Conservation (phyloP, 2,888 invertebrate genomes). For the Drosophila merina region DNA sequence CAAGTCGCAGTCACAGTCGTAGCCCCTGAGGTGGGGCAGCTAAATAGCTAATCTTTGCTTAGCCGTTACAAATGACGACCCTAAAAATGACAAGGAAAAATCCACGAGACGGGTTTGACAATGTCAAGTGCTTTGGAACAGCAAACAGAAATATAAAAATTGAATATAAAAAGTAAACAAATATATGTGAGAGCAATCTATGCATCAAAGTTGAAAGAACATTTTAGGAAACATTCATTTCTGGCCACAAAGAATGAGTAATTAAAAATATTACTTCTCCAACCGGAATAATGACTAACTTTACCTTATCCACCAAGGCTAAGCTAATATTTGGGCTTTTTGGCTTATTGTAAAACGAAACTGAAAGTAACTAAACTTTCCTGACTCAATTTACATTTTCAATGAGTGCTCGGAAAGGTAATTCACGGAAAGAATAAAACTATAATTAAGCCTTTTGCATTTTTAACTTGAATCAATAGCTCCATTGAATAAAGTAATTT, state of each 20-base stretch:
- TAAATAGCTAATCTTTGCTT: conserved; percentile 34
- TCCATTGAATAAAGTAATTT: not conserved
- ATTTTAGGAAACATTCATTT: too few relatives aligned
- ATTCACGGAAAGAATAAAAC: not conserved
- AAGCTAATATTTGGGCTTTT: conserved; percentile 13
- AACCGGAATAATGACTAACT: not conserved
- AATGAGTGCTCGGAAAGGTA: not conserved
- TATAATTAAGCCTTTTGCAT: not conserved
- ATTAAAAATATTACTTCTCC: not conserved
- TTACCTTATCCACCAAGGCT: conserved; percentile 3
- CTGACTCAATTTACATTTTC: not conserved
- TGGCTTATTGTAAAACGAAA: conserved; percentile 11
- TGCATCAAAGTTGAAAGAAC: too few relatives aligned
- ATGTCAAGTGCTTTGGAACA: conserved; percentile 28
- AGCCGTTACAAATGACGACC: conserved; percentile 39
- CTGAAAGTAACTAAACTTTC: not conserved
- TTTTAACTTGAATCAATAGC: conserved; percentile 10
- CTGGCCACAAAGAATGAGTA: not conserved
- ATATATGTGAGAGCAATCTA: not conserved
- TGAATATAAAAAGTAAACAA: not conserved
- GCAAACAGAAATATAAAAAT: not conserved
- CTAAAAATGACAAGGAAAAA: conserved; percentile 25
- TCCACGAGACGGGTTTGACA: conserved; percentile 4
- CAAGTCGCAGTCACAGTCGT: conserved; percentile 11
- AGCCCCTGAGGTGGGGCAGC: conserved; percentile 7